These are phyloP conservation scores for Mesitornis unicolor DNA, from an alignment of 2,113 vertebrate species.

Conservation along the genomic window DNA sequence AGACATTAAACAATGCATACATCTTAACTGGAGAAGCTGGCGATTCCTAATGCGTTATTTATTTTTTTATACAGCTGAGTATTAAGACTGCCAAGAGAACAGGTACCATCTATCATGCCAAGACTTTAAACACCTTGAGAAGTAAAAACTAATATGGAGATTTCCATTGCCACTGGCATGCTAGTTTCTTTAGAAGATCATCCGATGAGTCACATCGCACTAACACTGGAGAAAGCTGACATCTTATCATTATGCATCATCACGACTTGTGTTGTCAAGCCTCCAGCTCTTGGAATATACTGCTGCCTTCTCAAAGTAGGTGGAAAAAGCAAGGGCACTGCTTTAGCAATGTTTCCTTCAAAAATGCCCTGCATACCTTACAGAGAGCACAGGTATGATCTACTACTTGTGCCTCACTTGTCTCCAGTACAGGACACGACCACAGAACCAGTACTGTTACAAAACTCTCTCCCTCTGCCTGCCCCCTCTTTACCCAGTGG, in stretches of 20 bases:
- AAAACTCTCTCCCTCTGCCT: neutral
- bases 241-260: neutral
- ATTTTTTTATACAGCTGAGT: neutral
- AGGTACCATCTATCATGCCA: neutral
- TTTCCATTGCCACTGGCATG: neutral
- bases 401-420: neutral
- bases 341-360: neutral
- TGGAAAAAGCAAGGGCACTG: neutral
- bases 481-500: accelerated
- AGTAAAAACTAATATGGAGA: neutral
- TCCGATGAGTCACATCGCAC: neutral
- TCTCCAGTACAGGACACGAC: neutral
- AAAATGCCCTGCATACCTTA: neutral
- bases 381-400: neutral
- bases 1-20: neutral
- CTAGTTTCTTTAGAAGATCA: neutral
- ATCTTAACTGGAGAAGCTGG: neutral
- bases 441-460: neutral
- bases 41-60: neutral
- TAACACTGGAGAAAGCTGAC: neutral
- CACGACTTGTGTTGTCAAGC: neutral
- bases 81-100: neutral
- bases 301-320: neutral
- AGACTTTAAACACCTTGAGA: neutral
- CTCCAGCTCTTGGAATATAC: neutral